Base-by-base conservation (phyloP, 2,888 invertebrate species). In the Phortica okadai region DNA sequence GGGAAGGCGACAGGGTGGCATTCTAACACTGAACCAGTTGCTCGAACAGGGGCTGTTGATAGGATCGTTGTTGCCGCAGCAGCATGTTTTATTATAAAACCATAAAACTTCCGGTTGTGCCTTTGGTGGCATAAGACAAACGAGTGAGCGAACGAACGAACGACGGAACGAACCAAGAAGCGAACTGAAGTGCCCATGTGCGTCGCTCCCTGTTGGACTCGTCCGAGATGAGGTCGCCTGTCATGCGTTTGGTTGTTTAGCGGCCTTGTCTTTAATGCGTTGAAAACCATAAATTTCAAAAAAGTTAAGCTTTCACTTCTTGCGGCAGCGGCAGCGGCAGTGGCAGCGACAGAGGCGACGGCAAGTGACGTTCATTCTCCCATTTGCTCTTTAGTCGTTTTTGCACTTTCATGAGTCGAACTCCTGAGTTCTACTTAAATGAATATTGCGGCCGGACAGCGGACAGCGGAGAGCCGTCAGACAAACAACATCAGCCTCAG, bases 261-360 rank as follows among this genome's bases (percentile, higher is more conserved):
- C 62, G 62, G 62, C 33, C 62, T 62, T 42, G 75, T 72, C 75
- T 79, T 81, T 83, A 82, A 83, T 82, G 80, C 80, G 82, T 78
- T 82, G 76, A 83, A 82, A 82, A 81, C 82, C 83, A 83, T 83
- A 83, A 82, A 83, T 82, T 83, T 82, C 82, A 80, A 79, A 82
- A 83, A 83, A 83, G 78, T 83, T 83, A 82, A 82, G 81, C 83
- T 82, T 76, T 66, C 33, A 66, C 44, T 42, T 25, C 14, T 58
- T 73, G 56, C 42, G 70, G 54, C 70, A 69, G 50, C 14, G 6
- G 6, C 10, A 6, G 10, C 8, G 50, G 6, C 50, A 33, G 33
- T 3, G 33, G 3, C 33, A 33, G 33, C 33, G 33, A 5, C 33
- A 33, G 4, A 2, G 33, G 33, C 33, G 4, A 33, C 33, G 33